Conservation (phyloP, 2,888 invertebrate genomes). For the Lepidochitona cinerea region DNA sequence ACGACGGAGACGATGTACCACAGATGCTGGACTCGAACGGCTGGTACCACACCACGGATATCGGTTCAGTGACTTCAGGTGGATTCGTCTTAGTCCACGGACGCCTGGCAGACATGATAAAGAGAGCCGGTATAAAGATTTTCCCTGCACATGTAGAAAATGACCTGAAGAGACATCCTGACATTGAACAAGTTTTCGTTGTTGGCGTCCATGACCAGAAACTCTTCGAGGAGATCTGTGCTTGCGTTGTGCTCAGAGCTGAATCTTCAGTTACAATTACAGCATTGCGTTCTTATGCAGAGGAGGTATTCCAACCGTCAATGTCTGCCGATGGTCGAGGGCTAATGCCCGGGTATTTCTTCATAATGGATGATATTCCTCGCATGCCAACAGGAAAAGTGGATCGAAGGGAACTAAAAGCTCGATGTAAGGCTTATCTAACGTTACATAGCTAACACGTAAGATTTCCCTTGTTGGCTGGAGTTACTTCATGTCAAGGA, state of each 20-base stretch:
- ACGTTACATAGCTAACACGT: not conserved
- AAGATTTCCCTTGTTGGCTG: too few relatives aligned
- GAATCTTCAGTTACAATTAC: not conserved
- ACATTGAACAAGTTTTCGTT: constrained; percentile 5
- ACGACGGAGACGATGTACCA: not conserved
- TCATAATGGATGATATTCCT: constrained; percentile 2
- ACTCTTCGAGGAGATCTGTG: constrained; percentile 14
- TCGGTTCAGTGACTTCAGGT: not conserved
- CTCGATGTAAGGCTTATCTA: not conserved
- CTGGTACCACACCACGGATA: constrained; percentile 14
- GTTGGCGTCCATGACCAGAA: constrained; percentile 14
- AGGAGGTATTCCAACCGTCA: not conserved
- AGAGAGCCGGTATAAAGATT: constrained; percentile 7
- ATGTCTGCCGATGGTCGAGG: constrained; percentile 1
- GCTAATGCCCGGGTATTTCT: constrained; percentile 10
- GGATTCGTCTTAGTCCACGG: not conserved
- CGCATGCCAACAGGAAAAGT: constrained; percentile 1
- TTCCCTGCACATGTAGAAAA: constrained; percentile 9
- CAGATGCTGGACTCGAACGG: not conserved
- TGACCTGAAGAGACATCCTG: not conserved
- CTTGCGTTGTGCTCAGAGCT: constrained; percentile 7
- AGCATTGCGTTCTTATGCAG: not conserved
- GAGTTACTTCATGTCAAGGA: too few relatives aligned
- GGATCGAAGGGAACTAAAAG: not conserved
- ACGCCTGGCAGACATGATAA: constrained; percentile 7